Conservation (phyloP, 2,797 vertebrate genomes). For the Smutsia gigantea region DNA sequence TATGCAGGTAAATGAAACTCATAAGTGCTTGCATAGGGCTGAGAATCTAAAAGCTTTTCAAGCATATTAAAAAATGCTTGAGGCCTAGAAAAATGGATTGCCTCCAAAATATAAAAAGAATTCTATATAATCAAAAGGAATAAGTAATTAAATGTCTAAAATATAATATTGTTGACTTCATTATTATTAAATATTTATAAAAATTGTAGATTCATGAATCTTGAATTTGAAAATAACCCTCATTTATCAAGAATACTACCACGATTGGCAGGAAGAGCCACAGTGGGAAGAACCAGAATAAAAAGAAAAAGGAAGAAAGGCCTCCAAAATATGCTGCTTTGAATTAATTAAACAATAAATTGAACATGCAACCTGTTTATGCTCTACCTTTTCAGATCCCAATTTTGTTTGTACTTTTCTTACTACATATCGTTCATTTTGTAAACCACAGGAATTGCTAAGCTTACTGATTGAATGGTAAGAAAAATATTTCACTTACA, state of each 20-base stretch:
- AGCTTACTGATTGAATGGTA: conserved; percentile 96
- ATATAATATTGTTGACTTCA: conserved; percentile 26
- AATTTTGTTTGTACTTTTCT: conserved; percentile 99
- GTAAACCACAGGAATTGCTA: conserved; percentile 97
- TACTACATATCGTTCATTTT: conserved; percentile 98
- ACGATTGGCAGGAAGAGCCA: not conserved
- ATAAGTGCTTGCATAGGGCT: not conserved
- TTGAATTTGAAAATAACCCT: conserved; percentile 24
- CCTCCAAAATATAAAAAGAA: conserved; percentile 43
- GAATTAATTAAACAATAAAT: conserved; percentile 46
- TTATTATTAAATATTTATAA: conserved; percentile 35
- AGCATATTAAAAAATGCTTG: not conserved
- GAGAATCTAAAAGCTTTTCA: conserved; percentile 28
- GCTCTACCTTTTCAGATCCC: conserved; percentile 89
- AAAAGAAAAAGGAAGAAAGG: not conserved
- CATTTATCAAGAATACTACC: conserved; percentile 33
- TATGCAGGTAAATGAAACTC: conserved; percentile 93
- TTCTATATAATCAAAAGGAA: conserved; percentile 7
- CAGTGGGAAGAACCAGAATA: not conserved
- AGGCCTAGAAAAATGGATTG: not conserved
- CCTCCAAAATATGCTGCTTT: conserved; percentile 10
- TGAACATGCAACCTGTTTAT: conserved; percentile 57
- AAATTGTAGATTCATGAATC: conserved; percentile 13
- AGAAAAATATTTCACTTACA: conserved; percentile 62
- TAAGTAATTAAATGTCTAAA: conserved; percentile 46